Base-by-base conservation (phyloP, 2,888 invertebrate species). In the Brachynemurus nebulosus region DNA sequence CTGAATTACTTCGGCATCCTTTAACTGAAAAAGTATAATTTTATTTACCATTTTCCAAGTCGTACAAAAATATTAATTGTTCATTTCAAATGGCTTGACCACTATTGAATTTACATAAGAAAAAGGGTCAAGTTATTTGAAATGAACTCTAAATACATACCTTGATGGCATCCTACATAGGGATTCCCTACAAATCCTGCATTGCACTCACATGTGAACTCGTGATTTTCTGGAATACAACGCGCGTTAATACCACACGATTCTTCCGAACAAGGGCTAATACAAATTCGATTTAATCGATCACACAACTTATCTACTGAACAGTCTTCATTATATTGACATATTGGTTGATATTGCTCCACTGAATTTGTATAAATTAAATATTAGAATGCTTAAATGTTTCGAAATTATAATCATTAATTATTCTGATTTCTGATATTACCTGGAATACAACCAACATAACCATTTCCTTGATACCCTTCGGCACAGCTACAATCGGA, bases 311-410 rank as follows among this genome's bases (percentile, higher is more conserved):
- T 78, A 55, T 82, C 76, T n/a, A 85, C 83, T 44, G 88, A 86
- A 59, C 90, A 91, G 57, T 90, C 89, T 68, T 86, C 88, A 57
- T 90, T 89, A 63, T 86, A 88, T 61, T 89, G 89, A 60, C 90
- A 90, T 42, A 88, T 73, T 52, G 75, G 70, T 53, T 68, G 67
- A 49, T 68, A 62, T 36, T 63, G 61, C 21, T 60, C 57, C 12
- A 66, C 72, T 73, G 52, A 27, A 59, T 55, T 33, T 25, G 47
- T 25, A 20, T 3, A 37, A n/a, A n/a, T 30, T 30, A 30, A 30
- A 2, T 45, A 4, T 20, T 39, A 39, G n/a, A 7, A 41, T 36
- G 4, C 17, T 20, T 19, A 14, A 2, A 20, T 20, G 9, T 8
- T 30, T 30, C 4, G 2, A 30, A 2, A n/a, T 3, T 30, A 12